Conservation (phyloP, 2,888 invertebrate species). For the Brachyptera risi region DNA sequence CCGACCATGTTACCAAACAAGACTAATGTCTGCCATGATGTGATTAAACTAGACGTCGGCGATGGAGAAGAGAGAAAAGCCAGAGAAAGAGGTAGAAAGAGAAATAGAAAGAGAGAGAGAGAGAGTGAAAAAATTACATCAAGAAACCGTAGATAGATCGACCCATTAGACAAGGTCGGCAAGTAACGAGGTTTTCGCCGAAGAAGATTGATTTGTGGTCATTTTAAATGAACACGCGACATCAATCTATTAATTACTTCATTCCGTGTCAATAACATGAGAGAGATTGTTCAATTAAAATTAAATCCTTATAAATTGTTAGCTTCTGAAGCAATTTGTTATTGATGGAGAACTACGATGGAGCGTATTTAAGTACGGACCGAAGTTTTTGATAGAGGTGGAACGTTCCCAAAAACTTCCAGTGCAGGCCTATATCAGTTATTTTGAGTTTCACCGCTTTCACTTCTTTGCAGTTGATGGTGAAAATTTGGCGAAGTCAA, state of each 20-base stretch:
- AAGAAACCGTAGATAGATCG: constrained; percentile 12
- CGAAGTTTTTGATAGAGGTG: too few species aligned
- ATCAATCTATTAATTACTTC: constrained; percentile 1
- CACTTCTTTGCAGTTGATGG: too few species aligned
- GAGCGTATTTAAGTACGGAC: too few species aligned
- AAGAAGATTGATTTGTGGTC: constrained; percentile 16
- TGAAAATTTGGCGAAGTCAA: too few species aligned
- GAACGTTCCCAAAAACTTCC: too few species aligned
- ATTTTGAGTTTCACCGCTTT: too few species aligned
- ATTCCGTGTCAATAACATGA: constrained; percentile 1
- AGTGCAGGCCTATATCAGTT: too few species aligned
- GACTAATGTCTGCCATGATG: constrained; percentile 14
- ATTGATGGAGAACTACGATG: too few species aligned
- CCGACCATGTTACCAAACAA: constrained; percentile 13
- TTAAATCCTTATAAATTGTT: constrained; percentile 17
- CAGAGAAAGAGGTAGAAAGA: background rate
- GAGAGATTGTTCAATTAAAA: constrained; percentile 15
- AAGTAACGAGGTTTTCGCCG: background rate
- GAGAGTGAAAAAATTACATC: constrained; percentile 11
- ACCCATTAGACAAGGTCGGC: constrained; percentile 12
- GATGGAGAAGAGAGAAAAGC: background rate
- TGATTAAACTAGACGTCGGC: constrained; percentile 11
- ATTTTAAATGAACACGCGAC: constrained; percentile 4
- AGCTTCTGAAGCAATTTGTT: background rate
- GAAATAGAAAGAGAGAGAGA: background rate